phyloP scores from a whole-genome alignment of 2,888 invertebrate species.

The Mesorhabditis belari region DNA sequence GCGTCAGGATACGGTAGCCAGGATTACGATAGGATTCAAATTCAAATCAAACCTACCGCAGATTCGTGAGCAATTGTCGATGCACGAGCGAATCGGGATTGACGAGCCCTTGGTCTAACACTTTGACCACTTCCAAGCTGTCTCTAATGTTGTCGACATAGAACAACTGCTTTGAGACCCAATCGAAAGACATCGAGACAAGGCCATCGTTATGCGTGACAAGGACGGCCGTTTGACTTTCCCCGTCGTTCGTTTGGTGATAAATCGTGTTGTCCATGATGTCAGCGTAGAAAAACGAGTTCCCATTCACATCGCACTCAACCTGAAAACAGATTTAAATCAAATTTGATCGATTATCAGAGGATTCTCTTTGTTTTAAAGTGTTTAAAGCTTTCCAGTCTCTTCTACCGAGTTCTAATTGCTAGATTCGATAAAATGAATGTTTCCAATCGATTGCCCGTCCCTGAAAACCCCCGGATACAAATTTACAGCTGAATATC shows the following conservation, averaged over 20 bases:
- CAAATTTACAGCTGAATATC: no score
- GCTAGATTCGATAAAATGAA: no score
- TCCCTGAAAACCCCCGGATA: no score
- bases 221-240: constrained; percentile 62
- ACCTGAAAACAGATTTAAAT: no score
- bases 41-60: no score
- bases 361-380: no score
- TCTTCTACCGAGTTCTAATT: no score
- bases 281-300: constrained; percentile 93
- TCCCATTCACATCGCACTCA: constrained; percentile 56
- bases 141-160: constrained; percentile 90
- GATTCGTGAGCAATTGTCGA: constrained; percentile 38
- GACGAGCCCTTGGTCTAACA: constrained; percentile 35
- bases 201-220: constrained; percentile 95
- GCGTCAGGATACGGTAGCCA: no score
- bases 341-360: no score
- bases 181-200: constrained; percentile 87
- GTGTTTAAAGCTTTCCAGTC: no score
- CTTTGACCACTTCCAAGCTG: constrained; percentile 66
- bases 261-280: constrained; percentile 64
- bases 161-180: constrained; percentile 88
- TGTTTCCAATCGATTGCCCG: no score
- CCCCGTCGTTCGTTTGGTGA: constrained; percentile 39
- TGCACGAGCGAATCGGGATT: constrained; percentile 49
- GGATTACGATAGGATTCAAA: no score